Evolutionary conservation across 2,888 invertebrate genomes (phyloP), one percentile per base, ranked within the genome.

Genomic region (Trimorus sp.): DNA sequence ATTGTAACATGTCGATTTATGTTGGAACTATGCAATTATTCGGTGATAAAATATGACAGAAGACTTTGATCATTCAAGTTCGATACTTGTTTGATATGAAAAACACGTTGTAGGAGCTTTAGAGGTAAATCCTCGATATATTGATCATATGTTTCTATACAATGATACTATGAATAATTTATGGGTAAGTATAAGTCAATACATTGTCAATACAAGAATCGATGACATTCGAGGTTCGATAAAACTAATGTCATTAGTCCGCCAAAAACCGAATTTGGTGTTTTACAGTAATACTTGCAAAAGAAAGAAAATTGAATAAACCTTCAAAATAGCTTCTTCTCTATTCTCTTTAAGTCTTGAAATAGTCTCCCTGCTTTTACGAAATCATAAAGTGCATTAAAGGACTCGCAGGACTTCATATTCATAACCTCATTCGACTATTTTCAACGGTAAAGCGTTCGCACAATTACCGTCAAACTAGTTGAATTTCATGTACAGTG

Each of bases 281-380:
- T 51, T 15, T 51, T 51, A 8, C 15, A 6, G 3, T 51, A 16
- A 14, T n/a, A 15, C 14, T 53, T 53, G n/a, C n/a, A n/a, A n/a
- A n/a, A n/a, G 53, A 53, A 53, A 53, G 16, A 53, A 9, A 53
- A 53, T 53, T 53, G 16, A 53, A 53, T 11, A 53, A 53, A 53
- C 16, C 16, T 16, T 16, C 16, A 15, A 16, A 9, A 15, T 26
- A 53, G 53, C 53, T 53, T 53, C 53, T 53, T 53, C 11, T 11
- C 53, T 53, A 53, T 53, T 53, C 53, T 7, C 53, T 53, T 53
- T 53, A 53, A 53, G 15, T 15, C 53, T 26, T 8, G 16, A 53
- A 53, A 53, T 53, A 53, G 16, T 53, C 53, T 26, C 16, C 53
- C 16, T 53, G 6, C 1, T 16, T 15, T 16, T 15, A 53, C 16